Evolutionary conservation across 1,140 invertebrate genomes (phyloP), one percentile per base, ranked within the genome.

Genomic region (Diuraphis noxia): DNA sequence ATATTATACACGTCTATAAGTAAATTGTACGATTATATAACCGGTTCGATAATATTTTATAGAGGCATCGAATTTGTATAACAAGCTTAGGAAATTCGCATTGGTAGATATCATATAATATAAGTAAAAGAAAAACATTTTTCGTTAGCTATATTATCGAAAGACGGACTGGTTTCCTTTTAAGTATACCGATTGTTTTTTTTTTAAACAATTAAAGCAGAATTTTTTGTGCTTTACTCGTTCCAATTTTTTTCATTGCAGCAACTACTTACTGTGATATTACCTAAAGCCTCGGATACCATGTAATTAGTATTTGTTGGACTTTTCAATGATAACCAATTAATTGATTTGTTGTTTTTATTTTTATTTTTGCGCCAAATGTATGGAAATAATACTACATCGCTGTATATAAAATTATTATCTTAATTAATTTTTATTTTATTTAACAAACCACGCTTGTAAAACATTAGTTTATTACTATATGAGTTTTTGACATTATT

Each of bases 201-300:
- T 90, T 77, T 90, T 46, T 2, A 77, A 79, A 90, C 41, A 90
- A 90, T 90, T 90, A 79, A 90, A 90, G 17, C 9, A 41, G 88
- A 90, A 90, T 90, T 46, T 56, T 43, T 46, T 90, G 63, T 77
- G 88, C 88, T 90, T 49, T 90, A 90, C 63, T 90, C 21, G 40
- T 79, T 36, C 41, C 36, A 46, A 79, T 34, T 79, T 79, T n/a
- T 30, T 63, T 40, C 49, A 88, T 88, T 40, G 25, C 10, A 85
- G 34, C 36, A 30, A 88, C 36, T 56, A 25, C 34, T 82, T 41
- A 82, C 30, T 43, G 82, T 21, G 13, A 56, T 63, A 63, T 56
- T 56, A 63, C 23, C 10, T 88, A 63, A 36, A 19, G 36, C 23
- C 19, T 36, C 7, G 7, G 21, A 40, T 86, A 49, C 8, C 49